Base-by-base conservation (phyloP, 2,888 invertebrate species). In the Acrocyrtus sp. region DNA sequence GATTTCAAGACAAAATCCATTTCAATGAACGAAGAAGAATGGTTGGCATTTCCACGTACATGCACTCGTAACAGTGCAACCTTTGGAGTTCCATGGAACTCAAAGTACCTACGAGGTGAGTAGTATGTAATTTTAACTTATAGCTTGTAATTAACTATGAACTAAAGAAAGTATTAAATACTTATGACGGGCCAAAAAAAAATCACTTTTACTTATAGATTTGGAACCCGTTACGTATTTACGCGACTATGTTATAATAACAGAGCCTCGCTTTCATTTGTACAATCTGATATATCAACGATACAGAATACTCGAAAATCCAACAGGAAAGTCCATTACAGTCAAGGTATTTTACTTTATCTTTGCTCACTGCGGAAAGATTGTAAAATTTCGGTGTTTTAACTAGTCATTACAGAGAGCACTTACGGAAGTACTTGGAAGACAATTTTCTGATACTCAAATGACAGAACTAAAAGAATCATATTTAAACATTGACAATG, bases 341-440 rank as follows among this genome's bases (percentile, higher is more conserved):
- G 53, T 74, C 8, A 60, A 19, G 22, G 22, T 45, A 34, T n/a
- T n/a, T n/a, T n/a, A n/a, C n/a, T n/a, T n/a, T n/a, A n/a, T n/a
- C n/a, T n/a, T n/a, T 5, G 24, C 15, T 10, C 26, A 51, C 6
- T 19, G 15, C 22, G 19, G n/a, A 45, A 12, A 45, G 5, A 4
- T n/a, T 19, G 5, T 45, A 45, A 45, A 39, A 39, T 39, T 39
- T 39, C 12, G 39, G 12, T 39, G 39, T n/a, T n/a, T n/a, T n/a
- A n/a, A 45, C 5, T 78, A 90, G 90, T 83, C 86, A 27, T 83
- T 90, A 75, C 84, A 86, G 81, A 84, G 85, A 79, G 90, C 89
- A 2, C 82, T 91, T 4, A 85, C 85, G 17, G 85, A 90, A 78
- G 87, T 91, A 84, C 89, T 92, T 88, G 91, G 92, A 0, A 88